Evolutionary conservation across 2,113 vertebrate genomes (phyloP), one percentile per base, ranked within the genome.

Genomic region (Eptatretus burgeri): DNA sequence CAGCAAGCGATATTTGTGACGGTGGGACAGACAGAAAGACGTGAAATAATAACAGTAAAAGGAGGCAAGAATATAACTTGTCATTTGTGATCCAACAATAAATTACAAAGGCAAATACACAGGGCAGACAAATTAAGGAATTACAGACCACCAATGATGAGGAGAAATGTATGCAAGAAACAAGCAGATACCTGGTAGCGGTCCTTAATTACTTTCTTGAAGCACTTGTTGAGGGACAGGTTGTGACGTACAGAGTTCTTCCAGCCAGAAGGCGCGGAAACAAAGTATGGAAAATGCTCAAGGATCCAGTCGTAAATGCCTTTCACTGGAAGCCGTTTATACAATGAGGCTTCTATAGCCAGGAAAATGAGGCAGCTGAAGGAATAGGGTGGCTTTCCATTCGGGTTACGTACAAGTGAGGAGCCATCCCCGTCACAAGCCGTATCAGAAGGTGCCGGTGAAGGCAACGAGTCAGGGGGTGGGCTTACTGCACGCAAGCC

Each of bases 341-440:
- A 81, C 1, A 87, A 86, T 9, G 89, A 88, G 64, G 93, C 85
- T 77, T 96, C 89, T 2, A 96, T 94, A 73, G 89, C 87, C 85
- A 96, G 93, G 80, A 96, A 96, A 76, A 96, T 96, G 79, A 96
- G 82, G 75, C 89, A 96, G 80, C 89, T 96, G 74, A 96, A 96
- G 66, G 89, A 96, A 66, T 96, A 96, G 13, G 89, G 88, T 51
- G 89, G 89, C 75, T 96, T 96, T 67, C 85, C 79, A 74, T 89
- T 89, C 67, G 84, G 84, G 68, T 87, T 91, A 63, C 83, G 82
- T 41, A 7, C 27, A 41, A 41, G 7, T 41, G 27, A 41, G 27
- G 27, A 41, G 27, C 27, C 27, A 41, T 41, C 27, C 80, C 81
- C 81, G 76, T 81, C 81, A 70, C 82, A 82, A 0, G 82, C 82